These are phyloP conservation scores for Euschistus heros DNA, from an alignment of 1,140 invertebrate species.

Conservation along the genomic window DNA sequence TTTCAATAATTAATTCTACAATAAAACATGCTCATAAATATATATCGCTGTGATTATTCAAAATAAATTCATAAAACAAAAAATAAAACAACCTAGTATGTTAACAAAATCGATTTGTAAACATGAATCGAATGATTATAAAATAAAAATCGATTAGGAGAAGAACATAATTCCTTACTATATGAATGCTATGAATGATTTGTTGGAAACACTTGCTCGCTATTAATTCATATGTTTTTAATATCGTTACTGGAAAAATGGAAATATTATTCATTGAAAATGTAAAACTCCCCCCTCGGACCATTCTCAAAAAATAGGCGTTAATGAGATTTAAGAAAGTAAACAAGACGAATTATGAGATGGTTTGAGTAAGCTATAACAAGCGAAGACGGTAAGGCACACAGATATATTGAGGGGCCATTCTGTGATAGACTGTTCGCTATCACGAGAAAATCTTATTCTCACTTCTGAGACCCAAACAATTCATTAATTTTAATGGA, in stretches of 20 bases:
- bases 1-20: no score
- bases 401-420: background rate
- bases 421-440: background rate
- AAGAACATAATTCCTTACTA: no score
- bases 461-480: background rate
- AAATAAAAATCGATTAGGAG: no score
- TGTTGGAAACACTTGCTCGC: no score
- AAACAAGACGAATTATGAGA: background rate
- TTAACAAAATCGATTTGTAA: no score
- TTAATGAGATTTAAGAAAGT: background rate
- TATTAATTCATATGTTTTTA: no score
- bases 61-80: no score
- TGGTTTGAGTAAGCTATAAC: background rate
- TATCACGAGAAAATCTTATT: background rate
- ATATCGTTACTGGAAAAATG: background rate
- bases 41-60: no score
- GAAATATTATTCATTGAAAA: conserved; percentile 3
- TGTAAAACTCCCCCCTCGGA: background rate
- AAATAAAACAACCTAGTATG: no score
- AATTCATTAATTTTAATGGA: conserved; percentile 7
- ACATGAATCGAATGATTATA: no score
- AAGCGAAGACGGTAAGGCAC: background rate
- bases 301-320: background rate
- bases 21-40: no score
- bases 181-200: no score